Evolutionary conservation across 2,797 vertebrate species (phyloP).

Genomic region (Sandelia bainsii): DNA sequence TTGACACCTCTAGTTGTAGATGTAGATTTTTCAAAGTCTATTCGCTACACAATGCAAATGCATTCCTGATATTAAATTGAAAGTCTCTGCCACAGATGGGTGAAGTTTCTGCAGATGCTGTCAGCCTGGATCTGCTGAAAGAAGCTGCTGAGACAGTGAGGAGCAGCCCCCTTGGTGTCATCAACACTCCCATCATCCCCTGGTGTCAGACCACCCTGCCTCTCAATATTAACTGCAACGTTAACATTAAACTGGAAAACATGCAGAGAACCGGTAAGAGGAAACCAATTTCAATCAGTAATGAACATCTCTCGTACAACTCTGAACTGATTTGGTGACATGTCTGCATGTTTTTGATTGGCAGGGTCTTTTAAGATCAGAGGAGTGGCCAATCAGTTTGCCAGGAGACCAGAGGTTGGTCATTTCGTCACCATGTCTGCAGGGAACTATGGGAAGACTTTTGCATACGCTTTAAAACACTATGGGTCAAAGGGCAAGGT

Average conservation of each 20-base stretch:
- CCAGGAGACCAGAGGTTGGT: conserved; percentile 63
- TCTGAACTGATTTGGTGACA: background rate
- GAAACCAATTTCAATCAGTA: background rate
- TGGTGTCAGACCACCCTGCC: conserved; percentile 81
- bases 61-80: background rate
- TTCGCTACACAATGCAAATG: too few species aligned
- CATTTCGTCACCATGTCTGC: conserved; percentile 87
- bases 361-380: conserved; percentile 88
- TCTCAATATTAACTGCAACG: conserved; percentile 55
- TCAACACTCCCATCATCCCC: conserved; percentile 83
- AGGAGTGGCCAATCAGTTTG: conserved; percentile 87
- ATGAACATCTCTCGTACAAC: background rate
- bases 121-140: conserved; percentile 79
- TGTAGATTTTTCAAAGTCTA: background rate
- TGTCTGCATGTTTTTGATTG: conserved; percentile 4
- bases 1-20: too few species aligned
- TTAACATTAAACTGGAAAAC: conserved; percentile 86
- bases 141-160: conserved; percentile 80
- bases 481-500: conserved; percentile 84
- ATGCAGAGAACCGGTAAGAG: conserved; percentile 84
- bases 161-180: conserved; percentile 82
- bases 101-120: conserved; percentile 55
- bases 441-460: conserved; percentile 88
- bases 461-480: conserved; percentile 84
- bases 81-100: conserved; percentile 69